These are phyloP conservation scores for Dasysyrphus tricinctus DNA, from an alignment of 2,888 invertebrate genomes.

Conservation along the genomic window DNA sequence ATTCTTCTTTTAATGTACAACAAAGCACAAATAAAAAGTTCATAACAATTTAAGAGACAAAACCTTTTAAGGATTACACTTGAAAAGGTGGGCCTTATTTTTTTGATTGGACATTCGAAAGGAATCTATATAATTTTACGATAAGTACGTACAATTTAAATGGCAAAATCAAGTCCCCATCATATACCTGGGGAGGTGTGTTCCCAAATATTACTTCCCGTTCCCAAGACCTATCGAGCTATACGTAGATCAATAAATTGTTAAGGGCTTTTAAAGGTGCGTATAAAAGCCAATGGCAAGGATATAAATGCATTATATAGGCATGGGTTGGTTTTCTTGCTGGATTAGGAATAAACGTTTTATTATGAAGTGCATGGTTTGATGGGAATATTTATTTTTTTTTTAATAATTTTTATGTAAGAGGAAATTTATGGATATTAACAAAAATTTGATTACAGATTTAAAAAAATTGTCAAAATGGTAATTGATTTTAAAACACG, in stretches of 20 bases:
- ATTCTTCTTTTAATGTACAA: slow-evolving; percentile 38
- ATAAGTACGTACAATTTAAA: slow-evolving; percentile 73
- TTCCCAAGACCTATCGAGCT: background rate
- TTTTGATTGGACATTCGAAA: slow-evolving; percentile 45
- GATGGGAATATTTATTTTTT: slow-evolving; percentile 31
- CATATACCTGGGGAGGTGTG: background rate
- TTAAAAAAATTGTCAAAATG: background rate
- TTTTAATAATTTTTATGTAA: background rate
- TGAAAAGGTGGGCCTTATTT: slow-evolving; percentile 20
- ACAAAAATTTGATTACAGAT: background rate
- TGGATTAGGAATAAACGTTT: slow-evolving; percentile 17
- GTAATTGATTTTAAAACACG: slow-evolving; percentile 1
- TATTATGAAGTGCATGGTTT: slow-evolving; percentile 1
- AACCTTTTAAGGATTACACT: slow-evolving; percentile 69
- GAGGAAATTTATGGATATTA: background rate
- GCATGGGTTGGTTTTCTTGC: slow-evolving; percentile 6
- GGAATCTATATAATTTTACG: slow-evolving; percentile 63
- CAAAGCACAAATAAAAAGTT: slow-evolving; percentile 43
- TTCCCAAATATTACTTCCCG: slow-evolving; percentile 31
- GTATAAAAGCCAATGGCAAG: slow-evolving; percentile 15
- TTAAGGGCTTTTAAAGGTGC: slow-evolving; percentile 28
- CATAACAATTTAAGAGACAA: slow-evolving; percentile 69
- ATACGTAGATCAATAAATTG: slow-evolving; percentile 45
- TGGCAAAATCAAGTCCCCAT: slow-evolving; percentile 62
- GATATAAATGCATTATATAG: slow-evolving; percentile 38